Conservation (phyloP, 1,140 invertebrate species). For the Dendrolimus punctatus region DNA sequence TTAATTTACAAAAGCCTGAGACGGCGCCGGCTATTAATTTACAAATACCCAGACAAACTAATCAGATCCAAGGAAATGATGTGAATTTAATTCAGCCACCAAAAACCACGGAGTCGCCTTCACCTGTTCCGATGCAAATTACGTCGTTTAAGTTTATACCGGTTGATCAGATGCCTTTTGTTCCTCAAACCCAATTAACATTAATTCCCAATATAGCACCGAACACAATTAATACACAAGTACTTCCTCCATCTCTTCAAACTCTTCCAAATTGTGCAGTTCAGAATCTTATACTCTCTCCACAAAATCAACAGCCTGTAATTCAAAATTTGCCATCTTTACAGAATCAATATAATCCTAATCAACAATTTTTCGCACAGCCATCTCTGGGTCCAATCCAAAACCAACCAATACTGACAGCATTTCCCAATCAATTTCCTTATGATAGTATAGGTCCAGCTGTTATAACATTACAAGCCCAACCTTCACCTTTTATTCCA, state of each 20-base stretch:
- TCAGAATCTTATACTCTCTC: no score
- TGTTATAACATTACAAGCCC: background rate
- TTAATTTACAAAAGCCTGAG: slow-evolving; percentile 6
- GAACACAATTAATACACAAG: no score
- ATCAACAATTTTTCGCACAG: background rate
- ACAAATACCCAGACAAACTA: slow-evolving; percentile 1
- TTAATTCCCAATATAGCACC: no score
- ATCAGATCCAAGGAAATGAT: no score
- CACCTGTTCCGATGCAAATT: slow-evolving; percentile 1
- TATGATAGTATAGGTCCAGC: background rate
- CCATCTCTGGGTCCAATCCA: background rate
- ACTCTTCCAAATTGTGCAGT: no score
- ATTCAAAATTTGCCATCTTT: slow-evolving; percentile 1
- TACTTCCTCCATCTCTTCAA: no score
- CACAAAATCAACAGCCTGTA: no score
- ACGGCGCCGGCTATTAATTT: slow-evolving; percentile 5
- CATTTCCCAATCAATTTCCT: background rate
- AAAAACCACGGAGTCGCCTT: no score
- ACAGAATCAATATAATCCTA: slow-evolving; percentile 1
- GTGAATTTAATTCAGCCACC: no score
- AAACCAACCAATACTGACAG: background rate
- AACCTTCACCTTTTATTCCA: background rate
- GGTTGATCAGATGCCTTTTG: background rate
- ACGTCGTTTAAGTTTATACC: slow-evolving; percentile 8
- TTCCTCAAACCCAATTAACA: background rate